phyloP scores from a whole-genome alignment of 2,888 invertebrate species.

The Hirtodrosophila trivittata region DNA sequence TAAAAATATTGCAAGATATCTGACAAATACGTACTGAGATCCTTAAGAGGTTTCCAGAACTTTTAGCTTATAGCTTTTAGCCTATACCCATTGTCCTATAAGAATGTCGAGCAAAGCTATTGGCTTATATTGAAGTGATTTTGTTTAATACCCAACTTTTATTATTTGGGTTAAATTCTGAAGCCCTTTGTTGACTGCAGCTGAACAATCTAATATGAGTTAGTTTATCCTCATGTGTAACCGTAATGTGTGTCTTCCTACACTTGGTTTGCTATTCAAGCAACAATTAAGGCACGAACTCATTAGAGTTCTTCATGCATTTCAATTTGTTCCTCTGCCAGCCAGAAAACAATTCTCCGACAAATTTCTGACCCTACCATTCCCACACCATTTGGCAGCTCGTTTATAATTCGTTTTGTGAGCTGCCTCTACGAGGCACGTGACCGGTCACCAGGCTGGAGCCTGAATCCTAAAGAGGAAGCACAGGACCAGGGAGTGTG shows the following conservation, averaged over 20 bases:
- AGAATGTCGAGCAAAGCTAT: no score
- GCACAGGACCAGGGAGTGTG: constrained; percentile 13
- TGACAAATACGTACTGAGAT: no score
- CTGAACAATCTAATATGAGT: no score
- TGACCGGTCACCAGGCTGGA: constrained; percentile 27
- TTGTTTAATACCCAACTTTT: no score
- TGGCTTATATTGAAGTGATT: no score
- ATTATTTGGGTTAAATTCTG: no score
- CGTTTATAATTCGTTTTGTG: constrained; percentile 32
- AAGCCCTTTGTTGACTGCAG: no score
- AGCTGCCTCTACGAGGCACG: constrained; percentile 25
- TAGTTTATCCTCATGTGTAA: neutral
- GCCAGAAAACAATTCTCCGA: constrained; percentile 31
- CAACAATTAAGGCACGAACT: constrained; percentile 44
- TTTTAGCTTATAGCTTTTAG: no score
- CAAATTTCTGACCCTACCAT: constrained; percentile 2
- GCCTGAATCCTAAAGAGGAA: neutral
- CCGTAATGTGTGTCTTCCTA: neutral
- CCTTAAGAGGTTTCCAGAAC: no score
- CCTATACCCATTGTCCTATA: no score
- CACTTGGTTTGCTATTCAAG: neutral
- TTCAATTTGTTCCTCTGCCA: constrained; percentile 39
- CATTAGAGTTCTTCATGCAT: constrained; percentile 29
- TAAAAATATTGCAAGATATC: no score
- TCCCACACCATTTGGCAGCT: constrained; percentile 3